A percentile compares a stretch with the other conserved stretches of the same genome.
Evolutionary conservation across 2,797 vertebrate species (phyloP).

Genomic region (Diglossa cyanea): DNA sequence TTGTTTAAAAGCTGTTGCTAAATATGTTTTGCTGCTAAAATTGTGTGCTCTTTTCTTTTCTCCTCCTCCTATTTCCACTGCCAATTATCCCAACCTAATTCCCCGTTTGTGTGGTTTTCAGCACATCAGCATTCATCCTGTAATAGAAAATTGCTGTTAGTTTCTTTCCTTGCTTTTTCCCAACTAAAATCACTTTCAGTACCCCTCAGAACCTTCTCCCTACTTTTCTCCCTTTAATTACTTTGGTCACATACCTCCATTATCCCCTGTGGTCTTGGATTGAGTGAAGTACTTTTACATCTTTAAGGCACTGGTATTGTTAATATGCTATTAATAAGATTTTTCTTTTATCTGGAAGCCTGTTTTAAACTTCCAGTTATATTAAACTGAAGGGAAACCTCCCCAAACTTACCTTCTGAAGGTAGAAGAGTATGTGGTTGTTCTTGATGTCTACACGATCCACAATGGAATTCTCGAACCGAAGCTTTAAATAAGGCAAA

Average conservation of each 20-base stretch:
- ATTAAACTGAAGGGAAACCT: not conserved
- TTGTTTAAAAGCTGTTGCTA: not conserved
- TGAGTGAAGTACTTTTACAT: not conserved
- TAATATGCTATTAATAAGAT: not conserved
- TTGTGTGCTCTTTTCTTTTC: not conserved
- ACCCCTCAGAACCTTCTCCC: not conserved
- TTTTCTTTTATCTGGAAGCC: not conserved
- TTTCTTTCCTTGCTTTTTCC: not conserved
- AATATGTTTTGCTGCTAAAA: not conserved
- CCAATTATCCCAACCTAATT: not conserved
- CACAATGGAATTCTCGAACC: not conserved
- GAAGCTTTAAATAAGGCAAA: conserved; percentile 55
- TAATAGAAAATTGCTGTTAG: not conserved
- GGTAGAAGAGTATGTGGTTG: conserved; percentile 60
- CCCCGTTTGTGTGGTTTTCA: not conserved
- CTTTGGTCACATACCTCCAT: not conserved
- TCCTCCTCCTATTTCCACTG: not conserved
- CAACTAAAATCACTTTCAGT: not conserved
- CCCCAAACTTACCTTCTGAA: conserved; percentile 47
- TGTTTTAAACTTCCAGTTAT: not conserved
- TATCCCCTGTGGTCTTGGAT: not conserved
- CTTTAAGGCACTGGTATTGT: not conserved
- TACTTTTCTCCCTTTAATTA: not conserved
- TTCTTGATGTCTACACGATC: conserved; percentile 52
- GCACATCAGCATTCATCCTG: not conserved